Base-by-base conservation (phyloP, 2,888 invertebrate genomes). In the Exocentrus adspersus region DNA sequence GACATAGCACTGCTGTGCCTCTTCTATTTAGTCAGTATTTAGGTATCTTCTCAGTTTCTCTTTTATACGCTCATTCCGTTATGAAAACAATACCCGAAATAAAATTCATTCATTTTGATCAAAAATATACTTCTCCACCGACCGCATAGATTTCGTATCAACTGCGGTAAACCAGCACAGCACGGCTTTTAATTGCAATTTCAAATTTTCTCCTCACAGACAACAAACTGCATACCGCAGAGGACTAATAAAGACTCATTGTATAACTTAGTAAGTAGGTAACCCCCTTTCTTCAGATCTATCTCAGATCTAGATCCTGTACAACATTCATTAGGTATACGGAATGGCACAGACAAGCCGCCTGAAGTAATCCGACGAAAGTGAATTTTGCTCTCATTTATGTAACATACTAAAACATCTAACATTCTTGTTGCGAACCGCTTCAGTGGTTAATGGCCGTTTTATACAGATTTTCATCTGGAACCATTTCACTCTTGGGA, bases 351-450 rank as follows among this genome's bases (percentile, higher is more conserved):
- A 64, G 60, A 42, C 51, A 20, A 30, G 54, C 58, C 58, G 65
- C 48, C 58, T 37, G 19, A 46, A 46, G 46, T 45, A 57, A 46
- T 45, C 1, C 45, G 54, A 57, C 51, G 63, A 67, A 67, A 67
- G 66, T 67, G 66, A 67, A 63, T 67, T 67, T 61, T 53, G 63
- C 60, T 58, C 53, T 56, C 62, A 37, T 66, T 67, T 61, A 66
- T 63, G 54, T 66, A 63, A 66, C 57, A 48, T 37, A 41, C 20
- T 48, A 48, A 43, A 37, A 56, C 60, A 56, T 64, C 14, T 42
- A 20, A 30, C 43, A 54, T 54, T 54, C 54, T 24, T 16, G n/a
- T 28, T 54, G 28, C 54, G 17, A 43, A 14, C 28, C 28, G 28
- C 14, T 28, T 28, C 48, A 28, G 28, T 16, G 2, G 6, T 14